Percentiles rank a stretch among this genome's conserved stretches.
Evolutionary conservation across 2,888 invertebrate genomes (phyloP).

Genomic region (Phyto melanocephala): DNA sequence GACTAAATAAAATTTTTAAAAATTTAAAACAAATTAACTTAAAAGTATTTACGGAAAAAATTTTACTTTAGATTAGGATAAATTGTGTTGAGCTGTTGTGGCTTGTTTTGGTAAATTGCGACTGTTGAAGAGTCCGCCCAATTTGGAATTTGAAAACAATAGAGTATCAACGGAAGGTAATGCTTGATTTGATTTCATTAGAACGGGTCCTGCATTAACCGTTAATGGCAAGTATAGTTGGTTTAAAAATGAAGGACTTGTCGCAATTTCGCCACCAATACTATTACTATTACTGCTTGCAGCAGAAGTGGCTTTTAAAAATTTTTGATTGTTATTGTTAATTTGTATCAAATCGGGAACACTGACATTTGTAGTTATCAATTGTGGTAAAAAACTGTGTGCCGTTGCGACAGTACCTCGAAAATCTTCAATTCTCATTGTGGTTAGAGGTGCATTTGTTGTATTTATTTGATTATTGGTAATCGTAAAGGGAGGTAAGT

Average conservation of each 20-base stretch:
- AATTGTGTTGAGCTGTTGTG: conserved; percentile 61
- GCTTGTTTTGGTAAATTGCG: conserved; percentile 63
- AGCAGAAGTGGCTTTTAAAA: conserved; percentile 55
- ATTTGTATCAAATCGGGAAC: conserved; percentile 66
- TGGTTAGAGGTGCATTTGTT: conserved; percentile 38
- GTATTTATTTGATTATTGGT: conserved; percentile 44
- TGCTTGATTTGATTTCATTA: conserved; percentile 73
- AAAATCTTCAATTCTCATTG: conserved; percentile 49
- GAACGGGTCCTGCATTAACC: conserved; percentile 71
- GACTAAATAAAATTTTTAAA: conserved; percentile 40
- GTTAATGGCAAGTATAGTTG: conserved; percentile 68
- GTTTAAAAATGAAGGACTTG: conserved; percentile 64
- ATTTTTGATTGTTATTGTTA: conserved; percentile 65
- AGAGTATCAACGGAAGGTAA: conserved; percentile 78
- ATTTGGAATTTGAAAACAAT: conserved; percentile 68
- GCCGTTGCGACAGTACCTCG: conserved; percentile 33
- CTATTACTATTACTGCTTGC: conserved; percentile 46
- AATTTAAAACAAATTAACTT: conserved; percentile 25
- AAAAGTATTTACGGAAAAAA: conserved; percentile 38
- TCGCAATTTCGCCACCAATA: conserved; percentile 2
- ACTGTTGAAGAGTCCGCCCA: conserved; percentile 51
- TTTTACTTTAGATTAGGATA: conserved; percentile 62
- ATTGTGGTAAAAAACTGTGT: conserved; percentile 44
- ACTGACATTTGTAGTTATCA: conserved; percentile 49
- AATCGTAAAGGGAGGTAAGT: conserved; percentile 49